Evolutionary conservation across 2,113 vertebrate species (phyloP), one percentile per base, ranked within the genome.

Genomic region (Donacobius atricapilla): DNA sequence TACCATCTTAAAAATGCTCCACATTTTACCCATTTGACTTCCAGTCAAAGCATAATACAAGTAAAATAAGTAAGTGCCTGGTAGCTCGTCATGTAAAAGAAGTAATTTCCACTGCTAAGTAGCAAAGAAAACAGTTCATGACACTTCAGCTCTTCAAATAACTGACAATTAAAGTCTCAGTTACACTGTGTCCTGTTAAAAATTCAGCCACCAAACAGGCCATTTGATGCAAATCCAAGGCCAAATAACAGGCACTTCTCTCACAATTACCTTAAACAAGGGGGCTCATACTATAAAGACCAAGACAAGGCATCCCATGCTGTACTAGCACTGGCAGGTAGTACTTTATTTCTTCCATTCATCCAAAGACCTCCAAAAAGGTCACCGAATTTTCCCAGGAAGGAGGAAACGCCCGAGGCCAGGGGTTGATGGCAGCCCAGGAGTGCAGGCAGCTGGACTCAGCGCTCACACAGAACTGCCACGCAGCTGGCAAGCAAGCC

Each of bases 381-480:
- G 35, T 14, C 35, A 37, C 7, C 25, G 42, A 35, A 9, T 33
- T 73, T 63, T 37, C 57, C 30, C 47, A 53, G 50, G 37, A 53
- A 69, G 44, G 31, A 88, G 39, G 17, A 7, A 4, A 37, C 11
- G 27, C 22, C 30, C 31, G 1, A 73, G 25, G 21, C 30, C 65
- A 54, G 4, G 2, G 40, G 53, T 58, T 68, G 47, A 3, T 6
- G 24, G 58, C 0, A 51, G 76, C 3, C 71, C 33, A 5, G 5
- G 30, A 23, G 1, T 5, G 13, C 63, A 88, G 50, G 20, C 82
- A 77, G 57, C 33, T 65, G 60, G 5, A 66, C 39, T 33, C 45
- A 24, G 1, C 3, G 33, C 72, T 47, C 15, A 35, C 28, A 16
- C 30, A 54, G 25, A 77, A 33, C 21, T 20, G 60, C 11, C 39